Percentiles rank a stretch among this genome's conserved stretches.
Conservation (phyloP, 2,113 vertebrate species). For the Peromyscus polionotus region DNA sequence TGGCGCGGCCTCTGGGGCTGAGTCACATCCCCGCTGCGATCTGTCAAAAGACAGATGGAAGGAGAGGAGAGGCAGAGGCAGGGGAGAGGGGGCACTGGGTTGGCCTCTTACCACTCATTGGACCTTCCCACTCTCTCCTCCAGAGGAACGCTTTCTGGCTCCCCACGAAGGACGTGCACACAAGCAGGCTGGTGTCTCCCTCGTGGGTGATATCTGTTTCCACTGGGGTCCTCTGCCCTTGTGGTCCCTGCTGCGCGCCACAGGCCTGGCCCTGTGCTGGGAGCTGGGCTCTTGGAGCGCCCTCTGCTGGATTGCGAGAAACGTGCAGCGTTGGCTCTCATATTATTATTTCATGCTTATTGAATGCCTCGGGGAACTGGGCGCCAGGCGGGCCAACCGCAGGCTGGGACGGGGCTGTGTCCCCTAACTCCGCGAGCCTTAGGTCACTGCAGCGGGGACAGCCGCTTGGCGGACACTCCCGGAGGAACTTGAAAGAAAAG, state of each 20-base stretch:
- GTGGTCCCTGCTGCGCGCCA: neutral
- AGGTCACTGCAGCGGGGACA: neutral
- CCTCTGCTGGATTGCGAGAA: conserved; percentile 54
- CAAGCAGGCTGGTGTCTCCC: neutral
- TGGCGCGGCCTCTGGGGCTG: conserved; percentile 62
- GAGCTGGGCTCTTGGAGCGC: conserved; percentile 12
- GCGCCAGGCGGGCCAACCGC: conserved; percentile 56
- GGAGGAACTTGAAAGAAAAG: conserved; percentile 38
- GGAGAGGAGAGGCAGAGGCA: conserved; percentile 43
- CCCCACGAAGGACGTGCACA: neutral
- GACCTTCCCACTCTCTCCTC: neutral
- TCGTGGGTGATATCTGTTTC: neutral
- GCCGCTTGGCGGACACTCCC: neutral
- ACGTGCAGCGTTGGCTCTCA: neutral
- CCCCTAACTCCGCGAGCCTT: neutral
- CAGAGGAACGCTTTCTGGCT: neutral
- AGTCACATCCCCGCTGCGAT: conserved; percentile 63
- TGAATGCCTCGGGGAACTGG: conserved; percentile 17
- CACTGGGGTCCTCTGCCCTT: neutral
- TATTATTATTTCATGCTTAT: conserved; percentile 70
- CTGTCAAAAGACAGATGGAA: conserved; percentile 74
- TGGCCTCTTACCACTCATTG: neutral
- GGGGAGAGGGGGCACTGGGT: neutral
- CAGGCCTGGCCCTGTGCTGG: fast-evolving
- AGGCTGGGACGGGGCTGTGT: neutral